Percentiles rank a stretch among this genome's conserved stretches.
Conservation (phyloP, 23 tunicate species). For the Halocynthia roretzi region DNA sequence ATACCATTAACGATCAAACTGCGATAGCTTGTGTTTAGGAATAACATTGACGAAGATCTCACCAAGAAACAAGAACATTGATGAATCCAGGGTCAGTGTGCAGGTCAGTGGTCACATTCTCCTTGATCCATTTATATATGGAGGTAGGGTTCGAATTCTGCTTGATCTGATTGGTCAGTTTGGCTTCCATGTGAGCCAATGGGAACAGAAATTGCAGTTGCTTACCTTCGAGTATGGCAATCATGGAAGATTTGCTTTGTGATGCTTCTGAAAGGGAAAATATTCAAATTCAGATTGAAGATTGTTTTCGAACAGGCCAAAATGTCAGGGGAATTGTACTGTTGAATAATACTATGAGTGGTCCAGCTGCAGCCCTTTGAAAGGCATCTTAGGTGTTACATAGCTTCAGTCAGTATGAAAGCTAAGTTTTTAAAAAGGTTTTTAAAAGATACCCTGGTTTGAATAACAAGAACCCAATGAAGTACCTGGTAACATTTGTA, state of each 20-base stretch:
- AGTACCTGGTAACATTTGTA: slow-evolving; percentile 50
- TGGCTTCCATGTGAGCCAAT: slow-evolving; percentile 42
- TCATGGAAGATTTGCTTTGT: slow-evolving; percentile 29
- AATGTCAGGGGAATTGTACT: too few species aligned
- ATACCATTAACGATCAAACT: too few species aligned
- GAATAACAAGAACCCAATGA: neutral
- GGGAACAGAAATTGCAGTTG: slow-evolving; percentile 61
- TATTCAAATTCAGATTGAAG: neutral
- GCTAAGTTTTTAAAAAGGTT: neutral
- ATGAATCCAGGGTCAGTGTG: slow-evolving; percentile 51
- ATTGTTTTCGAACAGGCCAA: too few species aligned
- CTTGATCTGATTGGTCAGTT: slow-evolving; percentile 37
- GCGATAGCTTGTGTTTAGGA: too few species aligned
- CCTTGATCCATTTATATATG: slow-evolving; percentile 61
- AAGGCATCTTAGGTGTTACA: neutral
- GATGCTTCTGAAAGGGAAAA: slow-evolving; percentile 37
- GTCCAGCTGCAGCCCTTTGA: neutral
- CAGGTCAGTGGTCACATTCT: slow-evolving; percentile 36
- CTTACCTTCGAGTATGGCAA: slow-evolving; percentile 49
- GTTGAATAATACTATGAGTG: too few species aligned
- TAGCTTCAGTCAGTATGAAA: neutral
- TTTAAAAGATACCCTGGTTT: too few species aligned
- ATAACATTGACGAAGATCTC: neutral
- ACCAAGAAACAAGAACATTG: slow-evolving; percentile 46
- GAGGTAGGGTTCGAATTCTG: slow-evolving; percentile 22